phyloP scores from a whole-genome alignment of 1,140 invertebrate genomes.

The Penaeus indicus region DNA sequence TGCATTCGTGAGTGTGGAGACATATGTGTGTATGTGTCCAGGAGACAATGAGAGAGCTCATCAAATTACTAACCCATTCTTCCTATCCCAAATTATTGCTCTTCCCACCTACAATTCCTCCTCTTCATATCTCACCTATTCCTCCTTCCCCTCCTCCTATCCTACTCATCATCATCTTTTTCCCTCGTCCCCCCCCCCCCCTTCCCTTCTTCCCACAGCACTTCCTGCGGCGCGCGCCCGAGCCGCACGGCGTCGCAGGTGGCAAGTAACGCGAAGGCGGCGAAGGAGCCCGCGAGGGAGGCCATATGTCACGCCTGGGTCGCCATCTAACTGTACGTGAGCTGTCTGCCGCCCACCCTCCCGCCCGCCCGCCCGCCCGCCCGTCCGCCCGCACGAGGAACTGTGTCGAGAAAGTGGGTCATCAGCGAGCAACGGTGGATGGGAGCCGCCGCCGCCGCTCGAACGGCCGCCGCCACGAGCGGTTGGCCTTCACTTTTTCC shows the following conservation, averaged over 20 bases:
- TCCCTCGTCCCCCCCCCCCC: no score
- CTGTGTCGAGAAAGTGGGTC: slow-evolving; percentile 62
- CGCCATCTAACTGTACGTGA: slow-evolving; percentile 60
- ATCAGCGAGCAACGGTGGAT: slow-evolving; percentile 48
- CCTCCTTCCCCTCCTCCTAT: neutral
- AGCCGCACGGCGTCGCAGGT: no score
- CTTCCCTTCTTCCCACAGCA: neutral
- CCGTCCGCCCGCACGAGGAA: slow-evolving; percentile 43
- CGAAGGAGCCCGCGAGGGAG: neutral
- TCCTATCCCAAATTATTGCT: no score
- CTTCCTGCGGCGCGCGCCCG: neutral
- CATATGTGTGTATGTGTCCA: no score
- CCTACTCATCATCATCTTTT: neutral
- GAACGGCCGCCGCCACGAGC: slow-evolving; percentile 40
- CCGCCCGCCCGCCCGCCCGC: no score
- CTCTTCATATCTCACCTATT: no score
- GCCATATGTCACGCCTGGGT: slow-evolving; percentile 46
- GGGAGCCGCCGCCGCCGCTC: slow-evolving; percentile 37
- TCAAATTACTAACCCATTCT: no score
- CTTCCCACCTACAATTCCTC: no score
- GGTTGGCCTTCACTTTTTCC: slow-evolving; percentile 55
- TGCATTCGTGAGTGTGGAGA: no score
- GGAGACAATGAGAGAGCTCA: no score
- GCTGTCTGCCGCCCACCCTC: slow-evolving; percentile 12
- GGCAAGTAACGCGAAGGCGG: neutral